Base-by-base conservation (phyloP, 2,888 invertebrate genomes). In the Leptothorax acervorum region DNA sequence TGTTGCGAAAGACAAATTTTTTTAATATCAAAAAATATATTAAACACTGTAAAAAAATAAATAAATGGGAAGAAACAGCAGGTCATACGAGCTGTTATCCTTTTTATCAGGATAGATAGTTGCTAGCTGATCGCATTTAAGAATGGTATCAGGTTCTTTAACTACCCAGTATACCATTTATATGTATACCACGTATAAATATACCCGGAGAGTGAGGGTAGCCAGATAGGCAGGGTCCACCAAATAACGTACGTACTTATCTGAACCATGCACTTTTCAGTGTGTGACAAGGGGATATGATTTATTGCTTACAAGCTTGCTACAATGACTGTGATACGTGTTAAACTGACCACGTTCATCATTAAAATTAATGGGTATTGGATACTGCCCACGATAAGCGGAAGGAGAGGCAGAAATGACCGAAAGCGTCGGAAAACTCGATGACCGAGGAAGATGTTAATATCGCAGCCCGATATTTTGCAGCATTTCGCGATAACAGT, bases 321-420 rank as follows among this genome's bases (percentile, higher is more conserved):
- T 88, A 87, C 86, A 90, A 87, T 89, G 91, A 89, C 87, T 89
- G 86, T 87, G 88, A 89, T 90, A 92, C 93, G 92, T 91, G 92
- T 92, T 91, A 91, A 92, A 92, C 90, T 92, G 91, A 92, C 92
- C 93, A 88, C 92, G 88, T 90, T 91, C 90, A 90, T 92, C 92
- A 93, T 93, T 93, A 93, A 93, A 93, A 93, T 93, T 93, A 93
- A 93, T 93, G 92, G 92, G 87, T 92, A 92, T 93, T 93, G 92
- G 92, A 92, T 93, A 91, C 90, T 86, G 88, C 81, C 85, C 85
- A 60, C 85, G 62, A 71, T 74, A 68, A 65, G 70, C 79, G 71
- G 78, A 83, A 78, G 65, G 75, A 45, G 60, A 15, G 53, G 73
- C n/a, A 28, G 74, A 65, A 62, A 81, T 73, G 82, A 73, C 48